Conservation (phyloP, 2,888 invertebrate genomes). For the Drosophila kambysellisi region DNA sequence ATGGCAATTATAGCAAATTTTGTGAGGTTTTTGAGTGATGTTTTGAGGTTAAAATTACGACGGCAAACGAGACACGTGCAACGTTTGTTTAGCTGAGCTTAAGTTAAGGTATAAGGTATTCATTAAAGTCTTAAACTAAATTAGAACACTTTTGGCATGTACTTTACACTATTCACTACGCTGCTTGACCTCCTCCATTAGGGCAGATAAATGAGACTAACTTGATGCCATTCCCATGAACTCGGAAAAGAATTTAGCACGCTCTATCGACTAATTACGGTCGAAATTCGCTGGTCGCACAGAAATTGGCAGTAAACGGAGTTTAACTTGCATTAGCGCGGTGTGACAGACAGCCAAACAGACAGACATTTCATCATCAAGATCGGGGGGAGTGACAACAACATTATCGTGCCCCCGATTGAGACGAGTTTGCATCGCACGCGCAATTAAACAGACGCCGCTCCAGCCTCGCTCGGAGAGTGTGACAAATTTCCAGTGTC, state of each 20-base stretch:
- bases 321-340: conserved; percentile 81
- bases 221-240: conserved; percentile 60
- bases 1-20: conserved; percentile 69
- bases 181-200: conserved; percentile 57
- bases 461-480: conserved; percentile 29
- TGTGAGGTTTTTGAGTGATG: conserved; percentile 55
- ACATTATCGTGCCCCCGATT: conserved; percentile 61
- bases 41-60: conserved; percentile 45
- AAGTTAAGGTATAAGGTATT: background rate
- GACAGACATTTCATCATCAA: conserved; percentile 77
- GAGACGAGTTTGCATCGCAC: conserved; percentile 71
- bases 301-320: conserved; percentile 78
- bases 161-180: conserved; percentile 27
- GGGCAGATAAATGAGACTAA: conserved; percentile 20
- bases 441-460: conserved; percentile 74
- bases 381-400: conserved; percentile 47
- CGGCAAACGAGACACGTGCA: conserved; percentile 57
- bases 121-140: background rate
- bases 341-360: conserved; percentile 48
- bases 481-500: conserved; percentile 73
- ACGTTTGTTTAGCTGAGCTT: conserved; percentile 6
- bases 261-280: conserved; percentile 43
- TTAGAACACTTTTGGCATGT: conserved; percentile 6
- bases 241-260: conserved; percentile 43
- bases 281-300: conserved; percentile 41